Evolutionary conservation across 2,113 vertebrate species (phyloP).

Genomic region (Thinocorus orbignyianus): DNA sequence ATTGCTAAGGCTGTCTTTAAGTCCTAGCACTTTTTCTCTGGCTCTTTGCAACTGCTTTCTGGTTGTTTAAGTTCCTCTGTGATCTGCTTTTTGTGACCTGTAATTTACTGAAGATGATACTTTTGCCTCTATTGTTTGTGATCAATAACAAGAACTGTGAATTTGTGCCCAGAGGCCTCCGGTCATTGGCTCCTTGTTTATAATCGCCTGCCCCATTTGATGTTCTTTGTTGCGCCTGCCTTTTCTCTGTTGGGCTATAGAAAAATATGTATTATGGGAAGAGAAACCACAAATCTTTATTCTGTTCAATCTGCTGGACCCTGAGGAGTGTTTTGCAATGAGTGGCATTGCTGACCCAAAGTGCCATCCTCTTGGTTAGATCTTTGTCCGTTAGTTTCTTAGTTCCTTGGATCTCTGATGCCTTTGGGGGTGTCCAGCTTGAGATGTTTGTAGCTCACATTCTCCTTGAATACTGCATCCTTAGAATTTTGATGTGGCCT

Average conservation of each 20-base stretch:
- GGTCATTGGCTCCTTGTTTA: neutral
- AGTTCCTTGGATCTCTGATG: neutral
- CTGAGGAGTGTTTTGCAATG: neutral
- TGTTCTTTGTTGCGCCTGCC: neutral
- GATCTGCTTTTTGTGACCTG: neutral
- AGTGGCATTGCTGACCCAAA: neutral
- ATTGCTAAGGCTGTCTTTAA: neutral
- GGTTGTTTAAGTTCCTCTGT: neutral
- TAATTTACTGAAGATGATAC: neutral
- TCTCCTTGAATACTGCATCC: neutral
- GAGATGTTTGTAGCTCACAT: neutral
- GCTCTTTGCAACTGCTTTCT: neutral
- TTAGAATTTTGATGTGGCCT: neutral
- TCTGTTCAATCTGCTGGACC: neutral
- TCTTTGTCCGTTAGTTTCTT: neutral
- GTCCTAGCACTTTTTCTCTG: neutral
- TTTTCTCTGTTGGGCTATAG: neutral
- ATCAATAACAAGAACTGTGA: neutral
- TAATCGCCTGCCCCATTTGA: neutral
- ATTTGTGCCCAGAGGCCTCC: neutral
- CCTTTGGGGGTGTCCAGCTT: neutral
- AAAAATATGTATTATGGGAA: neutral
- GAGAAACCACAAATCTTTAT: neutral
- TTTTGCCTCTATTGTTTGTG: neutral
- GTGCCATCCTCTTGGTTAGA: neutral